Evolutionary conservation across 2,888 invertebrate genomes (phyloP).

Genomic region (Lottia scabra): DNA sequence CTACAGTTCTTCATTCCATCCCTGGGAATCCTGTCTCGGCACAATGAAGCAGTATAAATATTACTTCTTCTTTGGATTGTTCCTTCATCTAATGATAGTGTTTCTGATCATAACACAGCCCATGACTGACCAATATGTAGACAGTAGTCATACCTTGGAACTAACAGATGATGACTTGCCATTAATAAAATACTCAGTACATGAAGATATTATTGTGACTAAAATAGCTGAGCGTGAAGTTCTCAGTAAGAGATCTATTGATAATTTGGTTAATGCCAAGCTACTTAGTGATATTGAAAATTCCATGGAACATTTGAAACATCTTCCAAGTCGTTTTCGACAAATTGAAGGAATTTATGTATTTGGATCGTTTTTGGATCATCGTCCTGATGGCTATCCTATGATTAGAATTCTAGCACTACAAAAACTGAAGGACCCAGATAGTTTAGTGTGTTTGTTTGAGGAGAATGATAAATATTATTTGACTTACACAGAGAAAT

Average conservation of each 20-base stretch:
- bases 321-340: conserved; percentile 6
- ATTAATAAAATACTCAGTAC: not conserved
- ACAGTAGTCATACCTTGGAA: not conserved
- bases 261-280: not conserved
- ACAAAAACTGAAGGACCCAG: conserved; percentile 30
- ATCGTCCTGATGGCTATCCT: conserved; percentile 31
- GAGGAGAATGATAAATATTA: conserved; percentile 20
- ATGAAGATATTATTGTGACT: not conserved
- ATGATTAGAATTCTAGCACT: conserved; percentile 43
- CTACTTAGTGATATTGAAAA: not conserved
- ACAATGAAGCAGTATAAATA: not conserved
- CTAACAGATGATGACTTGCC: not conserved
- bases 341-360: conserved; percentile 33
- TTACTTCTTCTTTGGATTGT: not conserved
- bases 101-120: not conserved
- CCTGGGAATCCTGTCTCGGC: no score
- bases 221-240: not conserved
- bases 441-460: conserved; percentile 42
- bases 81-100: not conserved
- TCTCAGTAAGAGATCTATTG: not conserved
- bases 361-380: conserved; percentile 53
- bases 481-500: conserved; percentile 32
- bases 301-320: not conserved
- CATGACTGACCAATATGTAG: not conserved
- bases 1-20: no score